phyloP scores from a whole-genome alignment of 2,888 invertebrate genomes.

The Drosophila paracracens region DNA sequence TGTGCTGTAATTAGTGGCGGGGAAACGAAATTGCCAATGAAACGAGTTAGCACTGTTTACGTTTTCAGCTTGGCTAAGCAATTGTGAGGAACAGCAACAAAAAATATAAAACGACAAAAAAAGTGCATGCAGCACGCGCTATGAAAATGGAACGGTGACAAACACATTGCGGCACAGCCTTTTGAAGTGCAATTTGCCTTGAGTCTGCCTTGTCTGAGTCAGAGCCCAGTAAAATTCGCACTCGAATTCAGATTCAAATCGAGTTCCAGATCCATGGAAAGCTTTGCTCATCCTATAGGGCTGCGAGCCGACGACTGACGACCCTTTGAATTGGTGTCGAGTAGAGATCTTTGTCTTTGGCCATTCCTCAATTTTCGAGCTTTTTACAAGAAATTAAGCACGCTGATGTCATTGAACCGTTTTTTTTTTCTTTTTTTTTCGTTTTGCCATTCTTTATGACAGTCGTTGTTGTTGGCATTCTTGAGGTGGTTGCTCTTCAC shows the following conservation, averaged over 20 bases:
- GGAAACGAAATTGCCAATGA: slow-evolving; percentile 27
- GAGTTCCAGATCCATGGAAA: slow-evolving; percentile 6
- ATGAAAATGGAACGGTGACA: slow-evolving; percentile 43
- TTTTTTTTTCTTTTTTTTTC: slow-evolving; percentile 32
- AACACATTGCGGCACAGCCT: slow-evolving; percentile 35
- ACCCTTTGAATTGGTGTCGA: slow-evolving; percentile 30
- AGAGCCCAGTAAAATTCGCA: slow-evolving; percentile 24
- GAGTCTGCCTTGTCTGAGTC: slow-evolving; percentile 32
- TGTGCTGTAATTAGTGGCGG: slow-evolving; percentile 22
- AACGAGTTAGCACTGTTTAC: slow-evolving; percentile 46
- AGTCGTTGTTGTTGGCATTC: slow-evolving; percentile 39
- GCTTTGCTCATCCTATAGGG: not conserved
- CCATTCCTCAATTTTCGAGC: slow-evolving; percentile 41
- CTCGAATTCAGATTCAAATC: not conserved
- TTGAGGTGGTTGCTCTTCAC: slow-evolving; percentile 36
- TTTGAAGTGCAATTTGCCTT: slow-evolving; percentile 47
- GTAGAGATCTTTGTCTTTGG: slow-evolving; percentile 50
- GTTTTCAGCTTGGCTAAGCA: slow-evolving; percentile 45
- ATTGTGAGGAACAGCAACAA: slow-evolving; percentile 23
- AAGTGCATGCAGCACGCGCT: slow-evolving; percentile 29
- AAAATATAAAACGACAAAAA: slow-evolving; percentile 3
- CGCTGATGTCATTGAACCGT: slow-evolving; percentile 64
- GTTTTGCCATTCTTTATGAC: slow-evolving; percentile 35
- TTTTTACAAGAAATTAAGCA: slow-evolving; percentile 34
- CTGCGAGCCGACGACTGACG: slow-evolving; percentile 18